A percentile compares a stretch with the other conserved stretches of the same genome.
These are phyloP conservation scores for Piliocolobus tephrosceles DNA, from an alignment of 2,113 vertebrate genomes.

Conservation along the genomic window DNA sequence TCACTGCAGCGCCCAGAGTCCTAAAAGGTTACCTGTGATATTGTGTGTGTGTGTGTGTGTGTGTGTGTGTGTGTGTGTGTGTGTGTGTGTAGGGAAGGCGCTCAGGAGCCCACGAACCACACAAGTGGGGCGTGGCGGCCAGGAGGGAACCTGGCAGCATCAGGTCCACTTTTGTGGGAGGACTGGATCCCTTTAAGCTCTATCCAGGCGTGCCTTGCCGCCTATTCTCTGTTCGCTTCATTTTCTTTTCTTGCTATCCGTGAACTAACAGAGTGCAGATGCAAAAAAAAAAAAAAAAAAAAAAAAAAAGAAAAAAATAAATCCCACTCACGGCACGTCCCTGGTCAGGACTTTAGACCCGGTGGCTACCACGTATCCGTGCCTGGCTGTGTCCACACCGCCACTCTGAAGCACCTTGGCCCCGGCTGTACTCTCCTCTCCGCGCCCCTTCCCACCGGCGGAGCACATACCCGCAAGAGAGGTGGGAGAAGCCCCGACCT, in stretches of 20 bases:
- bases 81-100: background rate
- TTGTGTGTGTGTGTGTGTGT: no score
- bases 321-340: background rate
- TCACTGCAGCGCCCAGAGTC: background rate
- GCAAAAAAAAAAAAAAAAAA: no score
- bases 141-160: background rate
- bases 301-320: background rate
- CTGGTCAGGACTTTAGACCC: background rate
- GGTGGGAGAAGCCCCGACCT: background rate
- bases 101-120: background rate
- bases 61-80: no score
- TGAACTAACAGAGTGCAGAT: background rate
- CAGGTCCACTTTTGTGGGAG: background rate
- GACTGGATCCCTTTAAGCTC: background rate
- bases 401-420: no score
- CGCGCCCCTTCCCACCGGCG: background rate
- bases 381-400: accelerated
- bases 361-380: background rate
- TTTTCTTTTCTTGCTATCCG: background rate
- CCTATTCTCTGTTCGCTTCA: background rate
- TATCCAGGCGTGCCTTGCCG: background rate
- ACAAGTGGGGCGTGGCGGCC: background rate
- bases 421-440: background rate
- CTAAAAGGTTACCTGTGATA: background rate
- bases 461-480: background rate